These are phyloP conservation scores for Tribolium castaneum DNA, from an alignment of 1,140 invertebrate species.

Conservation along the genomic window DNA sequence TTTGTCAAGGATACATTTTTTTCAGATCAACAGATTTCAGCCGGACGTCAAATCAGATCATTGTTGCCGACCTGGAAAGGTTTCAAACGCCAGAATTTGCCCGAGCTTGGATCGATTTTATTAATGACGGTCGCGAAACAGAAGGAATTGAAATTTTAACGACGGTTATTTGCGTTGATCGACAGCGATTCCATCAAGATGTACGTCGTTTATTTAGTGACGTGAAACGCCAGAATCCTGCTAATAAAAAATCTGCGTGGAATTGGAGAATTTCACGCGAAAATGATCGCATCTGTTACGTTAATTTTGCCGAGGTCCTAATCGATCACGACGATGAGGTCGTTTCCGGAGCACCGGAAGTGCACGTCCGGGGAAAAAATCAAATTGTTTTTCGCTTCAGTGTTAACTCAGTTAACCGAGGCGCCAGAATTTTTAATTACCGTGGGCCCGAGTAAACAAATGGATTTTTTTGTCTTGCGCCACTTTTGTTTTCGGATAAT, in stretches of 20 bases:
- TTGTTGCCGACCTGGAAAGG: slow-evolving; percentile 1
- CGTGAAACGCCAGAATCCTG: neutral
- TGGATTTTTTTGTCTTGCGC: neutral
- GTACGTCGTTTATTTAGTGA: slow-evolving; percentile 4
- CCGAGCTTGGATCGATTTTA: neutral
- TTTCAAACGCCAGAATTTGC: neutral
- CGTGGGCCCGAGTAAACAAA: neutral
- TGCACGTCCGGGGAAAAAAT: neutral
- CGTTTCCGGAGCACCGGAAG: neutral
- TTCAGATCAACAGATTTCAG: slow-evolving; percentile 53
- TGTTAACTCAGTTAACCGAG: neutral
- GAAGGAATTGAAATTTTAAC: slow-evolving; percentile 16
- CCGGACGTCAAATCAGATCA: slow-evolving; percentile 49
- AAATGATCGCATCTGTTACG: slow-evolving; percentile 7
- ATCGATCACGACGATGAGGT: neutral
- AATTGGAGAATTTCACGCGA: neutral
- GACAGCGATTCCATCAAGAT: slow-evolving; percentile 12
- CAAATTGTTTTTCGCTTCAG: neutral
- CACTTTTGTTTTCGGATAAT: slow-evolving; percentile 1
- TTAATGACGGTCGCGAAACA: neutral
- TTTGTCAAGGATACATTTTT: slow-evolving; percentile 47
- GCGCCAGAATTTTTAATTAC: slow-evolving; percentile 17
- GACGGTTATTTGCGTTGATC: slow-evolving; percentile 7
- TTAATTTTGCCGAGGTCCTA: neutral
- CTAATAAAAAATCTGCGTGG: slow-evolving; percentile 1